A percentile compares a stretch with the other conserved stretches of the same genome.
Conservation (phyloP, 2,113 vertebrate genomes). For the Bujurquina vittata region DNA sequence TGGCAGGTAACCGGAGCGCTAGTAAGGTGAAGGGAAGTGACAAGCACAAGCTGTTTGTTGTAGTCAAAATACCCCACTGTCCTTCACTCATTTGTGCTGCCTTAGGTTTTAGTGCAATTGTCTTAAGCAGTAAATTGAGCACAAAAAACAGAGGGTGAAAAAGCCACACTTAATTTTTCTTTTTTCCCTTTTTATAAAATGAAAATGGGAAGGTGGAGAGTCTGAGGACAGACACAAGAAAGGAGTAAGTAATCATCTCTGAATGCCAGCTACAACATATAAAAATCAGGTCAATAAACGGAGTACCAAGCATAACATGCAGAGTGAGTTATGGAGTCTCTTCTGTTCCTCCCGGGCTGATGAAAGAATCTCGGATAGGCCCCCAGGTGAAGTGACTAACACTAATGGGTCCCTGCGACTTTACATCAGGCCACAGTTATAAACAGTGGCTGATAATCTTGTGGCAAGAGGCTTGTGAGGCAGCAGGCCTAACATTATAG, state of each 20-base stretch:
- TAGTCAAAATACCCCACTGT: not conserved
- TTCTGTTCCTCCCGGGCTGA: conserved; percentile 25
- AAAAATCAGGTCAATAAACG: conserved; percentile 33
- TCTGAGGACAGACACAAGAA: not conserved
- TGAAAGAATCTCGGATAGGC: conserved; percentile 45
- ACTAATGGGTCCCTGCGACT: conserved; percentile 46
- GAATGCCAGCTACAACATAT: not conserved
- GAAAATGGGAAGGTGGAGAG: not conserved
- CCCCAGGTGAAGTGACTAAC: conserved; percentile 53
- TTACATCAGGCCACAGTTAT: conserved; percentile 35
- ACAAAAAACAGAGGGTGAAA: not conserved
- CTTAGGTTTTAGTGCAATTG: not conserved
- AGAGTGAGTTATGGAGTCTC: not conserved
- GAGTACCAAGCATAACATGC: conserved; percentile 10
- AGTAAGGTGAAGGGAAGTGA: conserved; percentile 6
- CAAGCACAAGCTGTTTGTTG: conserved; percentile 21
- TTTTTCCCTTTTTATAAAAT: not conserved
- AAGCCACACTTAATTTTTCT: conserved; percentile 13
- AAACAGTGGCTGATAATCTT: conserved; percentile 53
- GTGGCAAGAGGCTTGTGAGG: conserved; percentile 35
- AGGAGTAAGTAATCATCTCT: not conserved
- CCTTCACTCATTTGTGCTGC: not conserved
- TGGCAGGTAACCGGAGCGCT: conserved; percentile 11
- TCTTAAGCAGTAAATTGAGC: conserved; percentile 14
- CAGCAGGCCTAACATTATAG: conserved; percentile 44